A percentile compares a stretch with the other conserved stretches of the same genome.
phyloP scores from a whole-genome alignment of 2,888 invertebrate genomes.

The Acronicta psi region DNA sequence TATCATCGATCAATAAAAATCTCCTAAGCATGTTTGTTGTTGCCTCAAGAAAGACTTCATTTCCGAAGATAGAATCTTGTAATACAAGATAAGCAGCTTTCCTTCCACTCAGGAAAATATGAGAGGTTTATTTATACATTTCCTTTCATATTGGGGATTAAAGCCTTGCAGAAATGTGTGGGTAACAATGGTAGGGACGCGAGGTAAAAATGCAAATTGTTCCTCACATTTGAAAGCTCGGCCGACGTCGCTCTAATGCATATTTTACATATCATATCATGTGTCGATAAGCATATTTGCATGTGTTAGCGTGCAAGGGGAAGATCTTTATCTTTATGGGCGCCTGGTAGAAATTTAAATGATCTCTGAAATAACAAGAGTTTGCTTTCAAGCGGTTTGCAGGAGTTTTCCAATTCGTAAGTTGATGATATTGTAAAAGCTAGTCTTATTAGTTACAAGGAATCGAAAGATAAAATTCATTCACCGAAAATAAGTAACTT shows the following conservation, averaged over 20 bases:
- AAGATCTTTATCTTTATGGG: conserved; percentile 49
- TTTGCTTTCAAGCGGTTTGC: conserved; percentile 19
- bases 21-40: too few relatives aligned
- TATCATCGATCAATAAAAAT: not conserved
- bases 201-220: conserved; percentile 71
- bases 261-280: conserved; percentile 69
- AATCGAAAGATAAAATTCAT: too few relatives aligned
- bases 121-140: conserved; percentile 36
- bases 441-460: conserved; percentile 10
- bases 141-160: conserved; percentile 46
- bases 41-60: not conserved
- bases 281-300: conserved; percentile 70
- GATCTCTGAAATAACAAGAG: conserved; percentile 23
- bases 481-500: too few relatives aligned
- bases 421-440: conserved; percentile 19
- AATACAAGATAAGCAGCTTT: conserved; percentile 37
- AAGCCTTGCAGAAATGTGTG: conserved; percentile 10
- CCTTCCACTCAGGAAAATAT: conserved; percentile 37
- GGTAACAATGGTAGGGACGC: conserved; percentile 46
- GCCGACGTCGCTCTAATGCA: conserved; percentile 59
- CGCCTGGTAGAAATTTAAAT: conserved; percentile 53
- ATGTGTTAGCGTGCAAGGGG: conserved; percentile 48
- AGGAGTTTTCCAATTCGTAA: conserved; percentile 13
- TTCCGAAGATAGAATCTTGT: conserved; percentile 8
- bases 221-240: conserved; percentile 58